phyloP scores from a whole-genome alignment of 1,140 invertebrate species.

The Brachionus rotundiformis region DNA sequence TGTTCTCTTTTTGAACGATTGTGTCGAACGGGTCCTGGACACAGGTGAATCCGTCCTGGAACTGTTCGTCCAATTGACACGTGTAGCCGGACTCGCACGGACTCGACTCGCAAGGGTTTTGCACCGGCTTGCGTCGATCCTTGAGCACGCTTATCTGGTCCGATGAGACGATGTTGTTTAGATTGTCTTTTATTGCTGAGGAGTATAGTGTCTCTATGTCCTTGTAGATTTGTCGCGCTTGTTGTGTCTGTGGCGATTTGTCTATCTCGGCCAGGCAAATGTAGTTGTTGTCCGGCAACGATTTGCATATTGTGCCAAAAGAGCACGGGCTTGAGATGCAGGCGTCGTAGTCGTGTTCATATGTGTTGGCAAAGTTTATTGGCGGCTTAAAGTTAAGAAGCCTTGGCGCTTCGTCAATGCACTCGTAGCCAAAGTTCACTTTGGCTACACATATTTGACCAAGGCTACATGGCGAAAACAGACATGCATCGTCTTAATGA shows the following conservation, averaged over 20 bases:
- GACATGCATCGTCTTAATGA: not conserved
- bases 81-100: constrained; percentile 9
- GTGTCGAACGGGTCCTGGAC: not conserved
- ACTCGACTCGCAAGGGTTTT: not conserved
- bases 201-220: not conserved
- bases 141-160: not conserved
- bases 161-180: not conserved
- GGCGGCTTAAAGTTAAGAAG: not conserved
- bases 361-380: not conserved
- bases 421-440: not conserved
- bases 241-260: not conserved
- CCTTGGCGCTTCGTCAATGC: not conserved
- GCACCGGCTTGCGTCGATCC: not conserved
- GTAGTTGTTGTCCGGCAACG: not conserved
- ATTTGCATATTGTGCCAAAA: constrained; percentile 43
- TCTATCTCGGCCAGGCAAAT: constrained; percentile 35
- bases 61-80: not conserved
- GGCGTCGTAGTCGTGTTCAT: not conserved
- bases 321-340: constrained; percentile 23
- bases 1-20: not conserved
- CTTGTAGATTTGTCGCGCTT: constrained; percentile 19
- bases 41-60: not conserved
- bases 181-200: not conserved
- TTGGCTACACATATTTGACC: not conserved
- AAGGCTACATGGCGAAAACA: not conserved